phyloP scores from a whole-genome alignment of 2,888 invertebrate species.

The Tetragonisca angustula region DNA sequence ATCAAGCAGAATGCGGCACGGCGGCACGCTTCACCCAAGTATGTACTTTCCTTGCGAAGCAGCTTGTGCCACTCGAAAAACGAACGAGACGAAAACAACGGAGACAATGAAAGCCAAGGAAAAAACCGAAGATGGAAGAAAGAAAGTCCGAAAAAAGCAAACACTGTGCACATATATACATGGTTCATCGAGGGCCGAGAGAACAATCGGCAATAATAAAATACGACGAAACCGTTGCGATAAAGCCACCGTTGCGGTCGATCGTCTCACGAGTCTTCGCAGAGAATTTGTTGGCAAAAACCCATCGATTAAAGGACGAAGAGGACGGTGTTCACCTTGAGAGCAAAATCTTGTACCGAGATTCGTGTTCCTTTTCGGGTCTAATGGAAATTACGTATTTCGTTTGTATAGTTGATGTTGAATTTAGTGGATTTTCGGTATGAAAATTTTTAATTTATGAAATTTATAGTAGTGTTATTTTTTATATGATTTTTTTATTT shows the following conservation, averaged over 20 bases:
- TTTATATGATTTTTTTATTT: not conserved
- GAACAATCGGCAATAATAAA: constrained; percentile 67
- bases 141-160: constrained; percentile 40
- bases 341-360: constrained; percentile 81
- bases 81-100: not conserved
- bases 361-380: constrained; percentile 57
- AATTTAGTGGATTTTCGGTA: not conserved
- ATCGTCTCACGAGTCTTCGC: constrained; percentile 32
- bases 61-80: not conserved
- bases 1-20: not conserved
- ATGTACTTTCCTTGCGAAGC: constrained; percentile 6
- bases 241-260: constrained; percentile 49
- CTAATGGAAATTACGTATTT: constrained; percentile 50
- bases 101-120: constrained; percentile 27
- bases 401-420: not conserved
- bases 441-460: too few relatives aligned
- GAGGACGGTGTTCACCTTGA: constrained; percentile 67
- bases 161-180: constrained; percentile 20
- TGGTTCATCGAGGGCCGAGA: constrained; percentile 15
- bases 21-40: constrained; percentile 18
- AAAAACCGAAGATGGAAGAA: constrained; percentile 23
- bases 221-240: constrained; percentile 55
- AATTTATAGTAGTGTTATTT: not conserved
- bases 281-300: constrained; percentile 59
- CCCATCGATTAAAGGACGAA: constrained; percentile 70